Evolutionary conservation across 2,113 vertebrate genomes (phyloP), one percentile per base, ranked within the genome.

Genomic region (Solenodon paradoxus): DNA sequence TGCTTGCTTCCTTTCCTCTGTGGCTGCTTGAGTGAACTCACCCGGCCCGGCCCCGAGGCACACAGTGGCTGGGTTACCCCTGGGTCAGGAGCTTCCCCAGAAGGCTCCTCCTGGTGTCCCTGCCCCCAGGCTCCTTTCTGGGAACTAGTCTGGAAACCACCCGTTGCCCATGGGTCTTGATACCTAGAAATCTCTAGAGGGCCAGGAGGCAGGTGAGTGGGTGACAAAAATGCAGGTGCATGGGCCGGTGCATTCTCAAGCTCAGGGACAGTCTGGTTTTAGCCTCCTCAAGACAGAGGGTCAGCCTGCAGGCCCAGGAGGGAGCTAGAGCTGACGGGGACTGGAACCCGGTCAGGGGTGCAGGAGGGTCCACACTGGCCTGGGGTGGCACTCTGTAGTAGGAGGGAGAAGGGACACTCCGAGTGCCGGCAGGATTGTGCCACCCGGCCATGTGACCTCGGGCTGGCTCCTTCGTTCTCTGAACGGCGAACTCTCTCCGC

Each of bases 201-300:
- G 20, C 3, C 74, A 53, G 53, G 49, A 47, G 47, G 57, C 82
- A 78, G 68, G 30, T 92, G 75, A 94, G 90, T 71, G 49, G 89
- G 69, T 38, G 51, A 78, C 80, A 1, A 59, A 77, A 74, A 86
- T 81, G 16, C 45, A 64, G 57, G 42, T 1, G 10, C n/a, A 19
- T 53, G 40, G 74, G 74, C 84, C 57, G 16, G n/a, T 47, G 63
- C 78, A 51, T 82, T 92, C 92, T 45, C 92, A 77, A 63, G 88
- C 92, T 75, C 20, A 22, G 69, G 30, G 87, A 79, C 88, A 63
- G 49, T 42, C 66, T 74, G 30, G 35, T 45, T 80, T 88, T 78
- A 68, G 81, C 92, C 75, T 86, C 72, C 20, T 40, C 20, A 11
- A 68, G 74, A 53, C 82, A 63, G 5, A 77, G 82, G 19, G 22